A percentile compares a stretch with the other conserved stretches of the same genome.
phyloP scores from a whole-genome alignment of 1,140 invertebrate species.

The Orchesella cincta region DNA sequence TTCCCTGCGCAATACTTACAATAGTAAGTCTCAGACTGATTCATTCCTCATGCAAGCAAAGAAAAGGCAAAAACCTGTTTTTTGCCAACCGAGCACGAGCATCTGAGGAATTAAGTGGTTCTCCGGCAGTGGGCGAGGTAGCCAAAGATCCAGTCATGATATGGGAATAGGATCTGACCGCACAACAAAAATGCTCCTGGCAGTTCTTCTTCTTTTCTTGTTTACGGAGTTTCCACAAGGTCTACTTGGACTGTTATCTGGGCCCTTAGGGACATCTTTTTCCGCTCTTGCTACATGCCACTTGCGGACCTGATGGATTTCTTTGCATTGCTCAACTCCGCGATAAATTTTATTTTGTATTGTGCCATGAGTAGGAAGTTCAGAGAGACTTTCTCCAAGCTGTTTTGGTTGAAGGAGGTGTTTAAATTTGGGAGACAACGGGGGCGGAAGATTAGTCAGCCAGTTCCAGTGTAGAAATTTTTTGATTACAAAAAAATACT shows the following conservation, averaged over 20 bases:
- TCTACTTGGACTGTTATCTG: conserved; percentile 75
- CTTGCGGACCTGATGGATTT: conserved; percentile 68
- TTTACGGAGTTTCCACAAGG: conserved; percentile 84
- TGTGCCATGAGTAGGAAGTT: conserved; percentile 88
- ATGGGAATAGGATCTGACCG: conserved; percentile 70
- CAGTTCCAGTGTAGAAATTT: too few relatives aligned
- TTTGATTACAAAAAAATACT: too few relatives aligned
- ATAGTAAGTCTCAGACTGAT: conserved; percentile 77
- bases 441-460: neutral
- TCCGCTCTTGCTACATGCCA: conserved; percentile 70
- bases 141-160: neutral
- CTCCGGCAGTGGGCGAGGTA: conserved; percentile 33
- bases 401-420: conserved; percentile 57
- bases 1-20: conserved; percentile 79
- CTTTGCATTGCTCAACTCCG: conserved; percentile 66
- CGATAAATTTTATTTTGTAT: conserved; percentile 70
- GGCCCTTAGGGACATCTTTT: conserved; percentile 72
- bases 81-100: conserved; percentile 51
- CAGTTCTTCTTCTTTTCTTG: conserved; percentile 85
- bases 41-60: conserved; percentile 63
- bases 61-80: conserved; percentile 52
- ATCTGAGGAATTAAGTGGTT: conserved; percentile 52
- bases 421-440: neutral
- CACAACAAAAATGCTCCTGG: conserved; percentile 90
- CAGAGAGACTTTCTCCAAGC: conserved; percentile 77